phyloP scores from a whole-genome alignment of 2,888 invertebrate genomes.

The Chrysina gloriosa region DNA sequence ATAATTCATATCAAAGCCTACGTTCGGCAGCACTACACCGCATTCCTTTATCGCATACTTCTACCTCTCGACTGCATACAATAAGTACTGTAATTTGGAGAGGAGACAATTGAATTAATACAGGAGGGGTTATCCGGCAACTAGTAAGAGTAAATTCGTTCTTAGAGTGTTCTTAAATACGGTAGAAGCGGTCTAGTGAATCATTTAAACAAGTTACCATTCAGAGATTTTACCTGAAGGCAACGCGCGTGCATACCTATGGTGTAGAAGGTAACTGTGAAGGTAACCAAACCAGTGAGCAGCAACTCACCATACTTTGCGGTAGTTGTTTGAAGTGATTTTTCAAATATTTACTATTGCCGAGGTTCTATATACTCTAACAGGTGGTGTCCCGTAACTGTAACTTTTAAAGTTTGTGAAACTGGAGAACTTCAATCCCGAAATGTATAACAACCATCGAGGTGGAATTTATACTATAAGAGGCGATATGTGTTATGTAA shows the following conservation, averaged over 20 bases:
- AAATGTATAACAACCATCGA: slow-evolving; percentile 57
- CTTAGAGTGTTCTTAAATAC: not conserved
- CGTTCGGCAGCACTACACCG: too few species aligned
- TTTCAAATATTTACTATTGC: slow-evolving; percentile 39
- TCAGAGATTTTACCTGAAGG: slow-evolving; percentile 18
- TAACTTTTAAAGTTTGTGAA: slow-evolving; percentile 4
- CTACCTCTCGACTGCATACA: too few species aligned
- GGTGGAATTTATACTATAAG: slow-evolving; percentile 53
- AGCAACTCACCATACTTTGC: not conserved
- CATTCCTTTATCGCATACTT: too few species aligned
- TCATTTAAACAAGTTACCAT: slow-evolving; percentile 1
- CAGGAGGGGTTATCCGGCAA: slow-evolving; percentile 50
- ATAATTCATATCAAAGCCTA: too few species aligned
- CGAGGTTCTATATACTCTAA: not conserved
- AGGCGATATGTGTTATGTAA: slow-evolving; percentile 58
- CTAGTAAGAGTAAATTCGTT: slow-evolving; percentile 2
- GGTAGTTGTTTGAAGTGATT: slow-evolving; percentile 36
- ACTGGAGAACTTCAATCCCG: slow-evolving; percentile 24
- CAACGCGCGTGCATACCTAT: not conserved
- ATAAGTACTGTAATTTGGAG: too few species aligned
- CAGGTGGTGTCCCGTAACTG: not conserved
- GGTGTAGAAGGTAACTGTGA: not conserved
- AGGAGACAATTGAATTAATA: slow-evolving; percentile 52
- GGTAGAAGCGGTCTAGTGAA: not conserved
- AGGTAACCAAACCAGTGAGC: slow-evolving; percentile 5